Base-by-base conservation (phyloP, 2,113 vertebrate species). In the Pseudois nayaur region DNA sequence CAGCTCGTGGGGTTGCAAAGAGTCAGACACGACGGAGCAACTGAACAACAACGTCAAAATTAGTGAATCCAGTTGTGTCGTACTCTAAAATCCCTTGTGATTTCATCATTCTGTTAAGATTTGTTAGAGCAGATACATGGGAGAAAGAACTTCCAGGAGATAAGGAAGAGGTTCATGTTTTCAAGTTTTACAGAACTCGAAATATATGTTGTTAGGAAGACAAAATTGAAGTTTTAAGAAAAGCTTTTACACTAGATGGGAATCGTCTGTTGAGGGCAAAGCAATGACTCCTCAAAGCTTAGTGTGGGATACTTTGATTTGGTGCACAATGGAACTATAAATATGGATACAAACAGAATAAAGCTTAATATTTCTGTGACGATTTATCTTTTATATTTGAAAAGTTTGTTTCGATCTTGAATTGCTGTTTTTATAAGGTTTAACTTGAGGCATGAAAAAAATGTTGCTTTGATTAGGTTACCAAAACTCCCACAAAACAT, bases 351-450 rank as follows among this genome's bases (percentile, higher is more conserved):
- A 81, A 79, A 67, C 8, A 89, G 54, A 76, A 87, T 92, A 87
- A 59, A 57, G 29, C 54, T 71, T 87, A 60, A 82, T 74, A 45
- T 83, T 62, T 91, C 92, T 87, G 52, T 78, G 78, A 76, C 92
- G 55, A 81, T 89, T 87, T 88, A 52, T 95, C 54, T 64, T 64
- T 94, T 95, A 19, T 89, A 74, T 87, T 92, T 92, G 92, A 55
- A 86, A 95, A 97, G 25, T 90, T 92, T 91, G n/a, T 91, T 94
- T 97, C 79, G 8, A 12, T 82, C 60, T 89, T 78, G 33, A 96
- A 87, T 89, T 93, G 55, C 31, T 50, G 57, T 31, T 95, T 96
- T 96, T 91, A 76, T 86, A 52, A 95, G 36, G 88, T 88, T 83
- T 96, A 86, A 87, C 87, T 92, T 92, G 64, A 95, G 57, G 85